phyloP scores from a whole-genome alignment of 2,888 invertebrate species.

The Drosophila sordidapex region DNA sequence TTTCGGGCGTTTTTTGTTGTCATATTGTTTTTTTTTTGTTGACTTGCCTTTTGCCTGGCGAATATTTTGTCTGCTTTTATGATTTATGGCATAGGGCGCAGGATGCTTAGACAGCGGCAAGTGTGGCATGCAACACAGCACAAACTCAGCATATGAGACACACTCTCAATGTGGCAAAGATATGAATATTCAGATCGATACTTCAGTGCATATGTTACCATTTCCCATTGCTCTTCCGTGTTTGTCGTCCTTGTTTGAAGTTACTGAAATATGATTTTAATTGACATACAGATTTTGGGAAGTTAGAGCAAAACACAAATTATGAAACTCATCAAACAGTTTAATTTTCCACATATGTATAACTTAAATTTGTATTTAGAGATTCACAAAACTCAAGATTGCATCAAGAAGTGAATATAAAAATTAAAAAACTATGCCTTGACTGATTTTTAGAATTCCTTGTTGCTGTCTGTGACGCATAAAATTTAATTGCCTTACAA shows the following conservation, averaged over 20 bases:
- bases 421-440: not conserved
- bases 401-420: not conserved
- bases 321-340: not conserved
- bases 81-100: slow-evolving; percentile 65
- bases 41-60: slow-evolving; percentile 42
- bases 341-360: not conserved
- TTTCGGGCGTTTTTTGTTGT: slow-evolving; percentile 42
- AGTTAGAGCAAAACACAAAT: not conserved
- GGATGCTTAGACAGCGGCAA: slow-evolving; percentile 69
- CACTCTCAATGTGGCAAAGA: slow-evolving; percentile 13
- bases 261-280: slow-evolving; percentile 6
- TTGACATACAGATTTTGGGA: not conserved
- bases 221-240: not conserved
- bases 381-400: not conserved
- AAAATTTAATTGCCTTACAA: not conserved
- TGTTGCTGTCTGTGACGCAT: not conserved
- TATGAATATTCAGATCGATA: slow-evolving; percentile 45
- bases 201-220: slow-evolving; percentile 47
- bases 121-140: slow-evolving; percentile 58
- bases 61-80: slow-evolving; percentile 63
- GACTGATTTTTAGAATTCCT: no score
- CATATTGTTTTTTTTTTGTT: slow-evolving; percentile 16
- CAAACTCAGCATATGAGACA: slow-evolving; percentile 37
- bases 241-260: not conserved
- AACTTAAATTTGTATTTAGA: not conserved